Conservation (phyloP, 2,888 invertebrate species). For the Morpho achilles region DNA sequence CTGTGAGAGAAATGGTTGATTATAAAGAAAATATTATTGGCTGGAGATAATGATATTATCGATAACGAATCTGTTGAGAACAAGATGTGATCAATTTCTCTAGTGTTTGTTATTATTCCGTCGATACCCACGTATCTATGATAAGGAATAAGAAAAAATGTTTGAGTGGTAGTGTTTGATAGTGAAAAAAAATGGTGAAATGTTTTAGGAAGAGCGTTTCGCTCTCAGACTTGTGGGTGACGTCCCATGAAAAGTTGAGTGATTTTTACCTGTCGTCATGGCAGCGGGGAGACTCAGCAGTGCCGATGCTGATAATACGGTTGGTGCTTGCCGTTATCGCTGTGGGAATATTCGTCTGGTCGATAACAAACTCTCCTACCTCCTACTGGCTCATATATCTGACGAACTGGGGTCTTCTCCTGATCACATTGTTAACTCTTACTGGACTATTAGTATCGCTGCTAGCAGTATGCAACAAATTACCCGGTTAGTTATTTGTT, state of each 20-base stretch:
- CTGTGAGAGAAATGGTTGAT: neutral
- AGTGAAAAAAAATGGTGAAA: conserved; percentile 53
- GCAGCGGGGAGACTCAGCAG: conserved; percentile 61
- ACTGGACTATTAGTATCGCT: conserved; percentile 51
- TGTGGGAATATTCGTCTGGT: conserved; percentile 53
- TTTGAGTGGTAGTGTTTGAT: conserved; percentile 11
- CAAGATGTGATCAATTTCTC: conserved; percentile 27
- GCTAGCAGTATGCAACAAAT: conserved; percentile 36
- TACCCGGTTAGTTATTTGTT: conserved; percentile 42
- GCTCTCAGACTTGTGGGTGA: conserved; percentile 60
- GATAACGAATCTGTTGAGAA: conserved; percentile 38
- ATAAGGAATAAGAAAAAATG: conserved; percentile 1
- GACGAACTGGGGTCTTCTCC: conserved; percentile 66
- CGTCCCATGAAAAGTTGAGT: conserved; percentile 52
- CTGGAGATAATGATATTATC: conserved; percentile 40
- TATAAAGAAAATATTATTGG: conserved; percentile 15
- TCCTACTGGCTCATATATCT: conserved; percentile 59
- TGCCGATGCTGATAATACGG: conserved; percentile 55
- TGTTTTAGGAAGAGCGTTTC: conserved; percentile 51
- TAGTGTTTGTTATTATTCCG: conserved; percentile 34
- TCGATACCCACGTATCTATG: conserved; percentile 14
- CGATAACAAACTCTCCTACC: conserved; percentile 39
- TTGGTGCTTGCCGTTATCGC: conserved; percentile 42
- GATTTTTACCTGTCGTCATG: conserved; percentile 68
- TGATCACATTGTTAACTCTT: conserved; percentile 44